These are phyloP conservation scores for Lathamus discolor DNA, from an alignment of 2,113 vertebrate genomes.

Conservation along the genomic window DNA sequence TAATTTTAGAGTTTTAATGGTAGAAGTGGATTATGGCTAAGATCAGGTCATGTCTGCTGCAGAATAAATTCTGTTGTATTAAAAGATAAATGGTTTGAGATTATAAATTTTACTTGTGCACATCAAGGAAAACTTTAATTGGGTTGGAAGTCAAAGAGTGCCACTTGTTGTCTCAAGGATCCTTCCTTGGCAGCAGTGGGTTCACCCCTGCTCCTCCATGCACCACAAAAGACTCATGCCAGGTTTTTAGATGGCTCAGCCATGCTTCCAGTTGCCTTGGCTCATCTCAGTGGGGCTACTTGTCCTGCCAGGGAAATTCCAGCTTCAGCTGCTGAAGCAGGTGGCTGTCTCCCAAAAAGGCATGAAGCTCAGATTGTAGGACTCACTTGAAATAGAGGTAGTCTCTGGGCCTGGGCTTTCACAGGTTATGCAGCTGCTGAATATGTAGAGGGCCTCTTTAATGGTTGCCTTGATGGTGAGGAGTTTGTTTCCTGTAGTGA, in stretches of 20 bases:
- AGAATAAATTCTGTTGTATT: background rate
- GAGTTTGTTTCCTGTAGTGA: background rate
- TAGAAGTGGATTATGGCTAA: background rate
- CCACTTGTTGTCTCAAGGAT: background rate
- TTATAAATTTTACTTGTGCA: background rate
- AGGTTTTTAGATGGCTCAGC: background rate
- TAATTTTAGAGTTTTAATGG: background rate
- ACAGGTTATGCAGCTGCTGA: background rate
- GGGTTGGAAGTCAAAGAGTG: background rate
- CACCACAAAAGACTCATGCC: background rate
- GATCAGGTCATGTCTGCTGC: background rate
- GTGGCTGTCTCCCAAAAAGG: background rate
- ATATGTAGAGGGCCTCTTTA: background rate
- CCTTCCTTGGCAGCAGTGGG: background rate
- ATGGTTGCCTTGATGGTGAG: background rate
- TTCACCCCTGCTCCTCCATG: background rate
- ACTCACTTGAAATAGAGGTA: background rate
- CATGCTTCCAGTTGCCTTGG: background rate
- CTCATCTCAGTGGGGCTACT: background rate
- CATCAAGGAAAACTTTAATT: background rate
- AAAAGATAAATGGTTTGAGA: background rate
- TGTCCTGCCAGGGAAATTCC: conserved; percentile 42
- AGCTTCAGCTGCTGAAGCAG: background rate
- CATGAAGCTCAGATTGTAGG: background rate
- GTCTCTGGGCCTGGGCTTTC: background rate